These are phyloP conservation scores for Tautogolabrus adspersus DNA, from an alignment of 2,113 vertebrate genomes.

Conservation along the genomic window DNA sequence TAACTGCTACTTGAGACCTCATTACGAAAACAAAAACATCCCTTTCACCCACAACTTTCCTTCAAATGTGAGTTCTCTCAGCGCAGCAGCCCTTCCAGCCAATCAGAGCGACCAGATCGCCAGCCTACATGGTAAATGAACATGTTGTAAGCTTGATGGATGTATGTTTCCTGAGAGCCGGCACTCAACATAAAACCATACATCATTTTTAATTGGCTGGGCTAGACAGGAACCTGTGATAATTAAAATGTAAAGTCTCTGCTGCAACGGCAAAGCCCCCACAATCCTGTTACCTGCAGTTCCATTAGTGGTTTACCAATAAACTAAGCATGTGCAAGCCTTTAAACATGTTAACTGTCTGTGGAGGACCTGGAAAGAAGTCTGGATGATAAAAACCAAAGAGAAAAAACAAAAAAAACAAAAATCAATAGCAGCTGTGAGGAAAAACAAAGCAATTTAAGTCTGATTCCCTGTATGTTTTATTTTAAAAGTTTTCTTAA, in stretches of 20 bases:
- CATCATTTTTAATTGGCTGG: slow-evolving; percentile 91
- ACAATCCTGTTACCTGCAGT: slow-evolving; percentile 71
- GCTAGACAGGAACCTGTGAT: slow-evolving; percentile 75
- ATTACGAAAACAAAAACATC: slow-evolving; percentile 33
- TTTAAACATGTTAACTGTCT: slow-evolving; percentile 41
- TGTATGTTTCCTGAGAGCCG: slow-evolving; percentile 77
- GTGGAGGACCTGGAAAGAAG: slow-evolving; percentile 28
- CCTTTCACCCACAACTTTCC: slow-evolving; percentile 62
- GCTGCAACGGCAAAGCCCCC: slow-evolving; percentile 61
- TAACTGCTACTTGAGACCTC: neutral
- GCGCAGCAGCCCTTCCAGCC: slow-evolving; percentile 45
- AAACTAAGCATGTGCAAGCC: slow-evolving; percentile 57
- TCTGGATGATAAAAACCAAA: slow-evolving; percentile 2
- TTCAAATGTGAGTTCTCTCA: slow-evolving; percentile 59
- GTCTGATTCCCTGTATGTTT: neutral
- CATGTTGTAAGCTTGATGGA: slow-evolving; percentile 80
- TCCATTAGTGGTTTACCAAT: slow-evolving; percentile 77
- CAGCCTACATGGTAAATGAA: slow-evolving; percentile 80
- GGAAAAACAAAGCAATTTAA: slow-evolving; percentile 13
- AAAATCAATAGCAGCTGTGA: slow-evolving; percentile 19
- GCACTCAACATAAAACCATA: slow-evolving; percentile 79
- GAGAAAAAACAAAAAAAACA: neutral
- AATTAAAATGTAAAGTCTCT: slow-evolving; percentile 80
- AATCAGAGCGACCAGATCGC: slow-evolving; percentile 66
- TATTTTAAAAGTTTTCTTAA: slow-evolving; percentile 5